Percentiles rank a stretch among this genome's conserved stretches.
Evolutionary conservation across 2,888 invertebrate species (phyloP).

Genomic region (Agrochola circellaris): DNA sequence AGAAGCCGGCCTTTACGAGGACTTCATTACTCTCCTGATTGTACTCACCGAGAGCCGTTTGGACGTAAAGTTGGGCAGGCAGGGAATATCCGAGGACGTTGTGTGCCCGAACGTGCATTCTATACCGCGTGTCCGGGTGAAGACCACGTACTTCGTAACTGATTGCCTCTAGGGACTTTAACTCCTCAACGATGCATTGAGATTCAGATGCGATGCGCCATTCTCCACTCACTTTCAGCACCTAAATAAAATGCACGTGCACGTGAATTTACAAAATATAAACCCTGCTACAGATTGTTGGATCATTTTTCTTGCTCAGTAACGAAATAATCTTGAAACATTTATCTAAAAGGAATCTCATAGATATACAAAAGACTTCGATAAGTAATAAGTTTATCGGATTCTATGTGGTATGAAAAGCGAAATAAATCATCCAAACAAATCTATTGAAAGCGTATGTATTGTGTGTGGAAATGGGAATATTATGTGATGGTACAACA

Average conservation of each 20-base stretch:
- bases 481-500: constrained; percentile 53
- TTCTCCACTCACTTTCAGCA: constrained; percentile 92
- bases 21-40: constrained; percentile 87
- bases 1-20: constrained; percentile 87
- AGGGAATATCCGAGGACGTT: constrained; percentile 96
- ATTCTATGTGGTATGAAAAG: constrained; percentile 42
- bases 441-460: constrained; percentile 61
- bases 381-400: constrained; percentile 55
- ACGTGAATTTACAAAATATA: constrained; percentile 14
- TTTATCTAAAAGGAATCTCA: constrained; percentile 20
- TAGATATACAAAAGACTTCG: constrained; percentile 22
- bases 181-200: constrained; percentile 91
- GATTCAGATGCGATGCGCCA: constrained; percentile 91
- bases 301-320: constrained; percentile 16
- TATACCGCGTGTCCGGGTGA: constrained; percentile 95
- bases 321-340: constrained; percentile 22
- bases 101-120: constrained; percentile 95
- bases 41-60: constrained; percentile 97
- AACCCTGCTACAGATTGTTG: background rate
- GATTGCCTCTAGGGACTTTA: constrained; percentile 92
- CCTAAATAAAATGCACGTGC: constrained; percentile 82
- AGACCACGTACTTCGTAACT: constrained; percentile 93
- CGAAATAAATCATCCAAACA: constrained; percentile 83
- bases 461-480: constrained; percentile 57
- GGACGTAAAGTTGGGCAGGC: constrained; percentile 94